Conservation (phyloP, 1,140 invertebrate species). For the Phymastichus coffea region DNA sequence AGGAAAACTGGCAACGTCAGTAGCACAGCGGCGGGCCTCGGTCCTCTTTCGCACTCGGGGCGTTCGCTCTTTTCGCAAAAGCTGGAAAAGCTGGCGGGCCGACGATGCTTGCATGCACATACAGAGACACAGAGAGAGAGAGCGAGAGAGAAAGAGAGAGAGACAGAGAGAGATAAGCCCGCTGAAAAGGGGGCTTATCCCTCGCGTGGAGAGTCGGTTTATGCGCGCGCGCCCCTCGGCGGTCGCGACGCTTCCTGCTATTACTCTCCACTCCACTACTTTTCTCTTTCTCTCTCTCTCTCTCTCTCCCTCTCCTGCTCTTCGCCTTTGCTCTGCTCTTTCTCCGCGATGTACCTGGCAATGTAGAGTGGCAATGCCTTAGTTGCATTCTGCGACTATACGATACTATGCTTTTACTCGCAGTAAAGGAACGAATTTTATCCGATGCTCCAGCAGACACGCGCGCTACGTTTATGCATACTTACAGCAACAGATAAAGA, state of each 20-base stretch:
- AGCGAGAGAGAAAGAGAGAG: too few relatives aligned
- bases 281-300: background rate
- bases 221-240: background rate
- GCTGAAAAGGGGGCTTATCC: conserved; percentile 14
- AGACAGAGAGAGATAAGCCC: too few relatives aligned
- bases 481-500: too few relatives aligned
- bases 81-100: background rate
- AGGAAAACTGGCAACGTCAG: background rate
- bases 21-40: too few relatives aligned
- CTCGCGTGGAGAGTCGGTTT: conserved; percentile 9
- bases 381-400: background rate
- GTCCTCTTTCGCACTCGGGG: background rate
- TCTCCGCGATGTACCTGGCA: background rate
- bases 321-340: too few relatives aligned
- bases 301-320: background rate
- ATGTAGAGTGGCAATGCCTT: conserved; percentile 8
- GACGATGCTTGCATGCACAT: conserved; percentile 1
- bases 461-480: too few relatives aligned
- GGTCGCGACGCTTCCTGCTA: background rate
- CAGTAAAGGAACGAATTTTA: background rate
- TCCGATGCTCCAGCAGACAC: too few relatives aligned
- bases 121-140: too few relatives aligned
- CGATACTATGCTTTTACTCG: background rate
- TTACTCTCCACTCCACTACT: background rate
- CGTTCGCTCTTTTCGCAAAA: background rate